phyloP scores from a whole-genome alignment of 2,888 invertebrate genomes.

The Andrena marginata region DNA sequence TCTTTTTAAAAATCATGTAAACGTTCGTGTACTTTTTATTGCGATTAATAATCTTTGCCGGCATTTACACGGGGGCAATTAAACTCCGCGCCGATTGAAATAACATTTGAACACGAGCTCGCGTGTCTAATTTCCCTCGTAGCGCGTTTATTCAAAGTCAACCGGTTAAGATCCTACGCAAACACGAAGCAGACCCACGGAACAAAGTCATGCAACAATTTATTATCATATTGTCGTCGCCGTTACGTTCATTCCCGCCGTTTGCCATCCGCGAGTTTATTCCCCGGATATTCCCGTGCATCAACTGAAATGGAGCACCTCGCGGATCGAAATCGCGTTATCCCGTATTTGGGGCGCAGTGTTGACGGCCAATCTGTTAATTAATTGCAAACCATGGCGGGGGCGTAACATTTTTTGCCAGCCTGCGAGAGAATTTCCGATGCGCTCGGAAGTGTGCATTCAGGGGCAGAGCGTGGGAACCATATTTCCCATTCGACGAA shows the following conservation, averaged over 20 bases:
- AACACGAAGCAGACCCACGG: constrained; percentile 1
- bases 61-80: neutral
- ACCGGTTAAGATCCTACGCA: constrained; percentile 27
- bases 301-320: constrained; percentile 4
- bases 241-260: neutral
- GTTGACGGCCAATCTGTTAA: constrained; percentile 22
- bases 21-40: neutral
- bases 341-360: neutral
- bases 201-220: neutral
- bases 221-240: constrained; percentile 15
- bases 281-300: neutral
- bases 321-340: neutral
- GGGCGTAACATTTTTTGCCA: neutral
- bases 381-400: neutral
- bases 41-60: neutral
- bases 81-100: neutral
- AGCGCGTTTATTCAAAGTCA: constrained; percentile 32
- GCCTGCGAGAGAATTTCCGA: constrained; percentile 1
- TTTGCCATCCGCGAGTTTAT: neutral
- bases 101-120: constrained; percentile 16
- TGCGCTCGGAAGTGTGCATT: constrained; percentile 33
- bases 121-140: constrained; percentile 21
- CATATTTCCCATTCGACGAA: constrained; percentile 33
- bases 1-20: neutral
- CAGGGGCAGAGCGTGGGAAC: constrained; percentile 32